A percentile compares a stretch with the other conserved stretches of the same genome.
Conservation (phyloP, 1,140 invertebrate genomes). For the Penaeus vannamei region DNA sequence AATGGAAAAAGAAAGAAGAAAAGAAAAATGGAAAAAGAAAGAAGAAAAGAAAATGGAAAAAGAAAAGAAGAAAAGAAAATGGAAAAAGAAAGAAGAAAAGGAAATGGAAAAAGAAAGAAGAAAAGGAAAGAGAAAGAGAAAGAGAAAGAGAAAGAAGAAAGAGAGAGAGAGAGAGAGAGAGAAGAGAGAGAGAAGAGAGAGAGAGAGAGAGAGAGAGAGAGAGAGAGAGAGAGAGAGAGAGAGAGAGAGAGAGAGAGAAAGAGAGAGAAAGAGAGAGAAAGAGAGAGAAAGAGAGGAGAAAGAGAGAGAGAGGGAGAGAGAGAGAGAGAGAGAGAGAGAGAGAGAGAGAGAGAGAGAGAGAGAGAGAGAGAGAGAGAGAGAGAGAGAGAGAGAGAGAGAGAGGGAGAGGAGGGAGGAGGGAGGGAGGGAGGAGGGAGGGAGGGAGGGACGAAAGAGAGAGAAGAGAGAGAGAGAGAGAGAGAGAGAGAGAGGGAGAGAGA, state of each 20-base stretch:
- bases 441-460: constrained; percentile 10
- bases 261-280: constrained; percentile 5
- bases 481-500: constrained; percentile 1
- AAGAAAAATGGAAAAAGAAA: too few relatives aligned
- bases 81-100: too few relatives aligned
- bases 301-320: not conserved
- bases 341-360: not conserved
- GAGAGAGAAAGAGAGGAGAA: constrained; percentile 1
- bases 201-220: constrained; percentile 11
- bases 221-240: constrained; percentile 11
- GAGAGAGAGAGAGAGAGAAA: constrained; percentile 11
- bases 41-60: too few relatives aligned
- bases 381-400: not conserved
- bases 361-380: not conserved
- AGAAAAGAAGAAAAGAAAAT: too few relatives aligned
- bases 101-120: too few relatives aligned
- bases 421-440: constrained; percentile 8
- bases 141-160: too few relatives aligned
- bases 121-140: too few relatives aligned
- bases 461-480: constrained; percentile 3
- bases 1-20: too few relatives aligned
- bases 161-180: too few relatives aligned
- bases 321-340: not conserved
- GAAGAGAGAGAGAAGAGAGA: too few relatives aligned
- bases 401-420: not conserved